Base-by-base conservation (phyloP, 2,113 vertebrate species). In the Cebidichthys violaceus region DNA sequence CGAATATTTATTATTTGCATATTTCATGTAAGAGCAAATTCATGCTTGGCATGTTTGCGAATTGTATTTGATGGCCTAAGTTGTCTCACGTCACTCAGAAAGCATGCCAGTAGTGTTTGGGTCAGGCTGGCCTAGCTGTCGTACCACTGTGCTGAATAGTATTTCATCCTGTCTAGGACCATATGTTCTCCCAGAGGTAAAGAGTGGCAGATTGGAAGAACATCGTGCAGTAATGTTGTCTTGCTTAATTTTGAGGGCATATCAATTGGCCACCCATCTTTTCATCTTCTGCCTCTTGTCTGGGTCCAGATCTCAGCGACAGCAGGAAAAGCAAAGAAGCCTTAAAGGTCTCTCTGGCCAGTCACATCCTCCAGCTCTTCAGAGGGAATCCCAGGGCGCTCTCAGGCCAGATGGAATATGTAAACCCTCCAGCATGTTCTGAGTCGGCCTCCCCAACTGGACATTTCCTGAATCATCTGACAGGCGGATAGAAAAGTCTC, bases 401-500 rank as follows among this genome's bases (percentile, higher is more conserved):
- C 37, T 73, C 52, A 54, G 67, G 47, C 85, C 83, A 88, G 89
- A 88, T 79, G 81, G 81, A 52, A 82, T 79, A n/a, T 85, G 54
- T 65, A 69, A 84, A 69, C 66, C 75, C 64, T 79, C 11, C 41
- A 71, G 79, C 76, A 70, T 86, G 66, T 74, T 70, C 64, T 83
- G 75, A 7, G 22, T 69, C 57, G 57, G 66, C 45, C 41, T 65
- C 10, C 18, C 20, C 54, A 41, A 55, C 52, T 57, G 13, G 52
- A 77, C 59, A 43, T 1, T 66, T 66, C 59, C n/a, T 35, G 17
- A 75, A 62, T 88, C 6, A 17, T 72, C 37, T 75, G 18, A 52
- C 54, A 57, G 24, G 55, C 29, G 47, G 22, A 52, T 47, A 68
- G 15, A 79, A 69, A 59, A 69, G 18, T 27, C 35, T 27, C 22